A percentile compares a stretch with the other conserved stretches of the same genome.
These are phyloP conservation scores for Alaudala cheleensis DNA, from an alignment of 2,113 vertebrate species.

Conservation along the genomic window DNA sequence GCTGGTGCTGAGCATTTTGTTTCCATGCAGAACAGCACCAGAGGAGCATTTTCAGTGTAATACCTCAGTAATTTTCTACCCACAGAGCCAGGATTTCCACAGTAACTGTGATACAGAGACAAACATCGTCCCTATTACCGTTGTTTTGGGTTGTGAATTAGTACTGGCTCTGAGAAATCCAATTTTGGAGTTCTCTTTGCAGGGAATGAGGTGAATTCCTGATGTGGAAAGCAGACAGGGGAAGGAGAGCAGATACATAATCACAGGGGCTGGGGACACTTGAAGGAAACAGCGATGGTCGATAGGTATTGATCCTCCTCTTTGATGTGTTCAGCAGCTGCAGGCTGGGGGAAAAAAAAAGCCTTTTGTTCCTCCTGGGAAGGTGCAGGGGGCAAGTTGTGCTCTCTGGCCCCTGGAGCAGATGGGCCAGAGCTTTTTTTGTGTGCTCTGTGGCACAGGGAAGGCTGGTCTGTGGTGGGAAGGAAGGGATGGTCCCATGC, in stretches of 20 bases:
- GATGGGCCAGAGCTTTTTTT: neutral
- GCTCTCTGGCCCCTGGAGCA: neutral
- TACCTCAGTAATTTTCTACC: neutral
- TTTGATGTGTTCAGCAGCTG: neutral
- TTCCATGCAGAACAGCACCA: neutral
- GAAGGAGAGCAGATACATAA: neutral
- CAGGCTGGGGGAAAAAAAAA: neutral
- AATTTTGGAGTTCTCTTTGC: neutral
- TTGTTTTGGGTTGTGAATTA: neutral
- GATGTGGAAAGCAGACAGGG: neutral
- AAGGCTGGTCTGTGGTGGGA: neutral
- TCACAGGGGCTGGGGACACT: neutral
- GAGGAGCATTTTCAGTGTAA: neutral
- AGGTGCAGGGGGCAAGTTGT: neutral
- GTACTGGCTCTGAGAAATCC: neutral
- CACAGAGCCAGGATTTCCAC: neutral
- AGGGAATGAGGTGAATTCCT: neutral
- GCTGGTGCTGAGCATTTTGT: neutral
- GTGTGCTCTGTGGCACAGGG: neutral
- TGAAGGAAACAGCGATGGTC: neutral
- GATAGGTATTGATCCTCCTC: conserved; percentile 55
- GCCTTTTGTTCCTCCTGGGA: conserved; percentile 21
- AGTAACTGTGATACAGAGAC: neutral
- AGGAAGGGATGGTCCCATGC: neutral
- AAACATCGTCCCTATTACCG: neutral